Evolutionary conservation across 2,113 vertebrate genomes (phyloP), one percentile per base, ranked within the genome.

Genomic region (Eidolon helvum): DNA sequence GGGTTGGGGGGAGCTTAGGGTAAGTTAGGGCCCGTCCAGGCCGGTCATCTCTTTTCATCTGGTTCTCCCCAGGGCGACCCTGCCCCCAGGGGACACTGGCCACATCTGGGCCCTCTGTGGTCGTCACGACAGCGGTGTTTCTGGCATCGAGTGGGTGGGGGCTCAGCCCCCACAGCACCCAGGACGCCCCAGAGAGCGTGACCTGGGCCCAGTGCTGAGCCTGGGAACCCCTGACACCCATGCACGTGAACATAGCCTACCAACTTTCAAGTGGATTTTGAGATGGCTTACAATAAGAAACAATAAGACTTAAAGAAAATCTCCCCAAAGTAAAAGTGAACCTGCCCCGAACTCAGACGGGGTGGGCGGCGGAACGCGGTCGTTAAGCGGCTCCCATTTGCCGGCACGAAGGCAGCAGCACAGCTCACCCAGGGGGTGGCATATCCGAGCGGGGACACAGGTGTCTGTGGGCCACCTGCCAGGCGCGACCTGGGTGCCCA

Each of bases 21-120:
- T 1, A 10, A n/a, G 35, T 1, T 0, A 2, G 71, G 35, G 48
- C 10, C 0, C 0, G 1, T 10, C 45, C 28, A 28, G 48, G 21
- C 11, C 0, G 0, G 6, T 18, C 4, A 2, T 19, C 43, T 63
- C 75, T 33, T 35, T 48, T 35, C 18, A 8, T 26, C 50, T 30
- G 30, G 24, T 3, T 43, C 61, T 71, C 68, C 4, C 53, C 38
- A 11, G 87, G 14, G 26, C 0, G 4, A 10, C 24, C 11, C 78
- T 33, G 35, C 24, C 12, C 87, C 45, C 10, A 6, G 33, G 77
- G 38, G 33, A 85, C 28, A 11, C 16, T 6, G 50, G 11, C 1
- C 0, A 10, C 19, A 33, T 68, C 53, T 55, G 45, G 66, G 40
- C 40, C 19, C 15, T 40, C 33, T 61, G n/a, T 48, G 55, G 40